Percentiles rank a stretch among this genome's conserved stretches.
Conservation (phyloP, 2,113 vertebrate genomes). For the Chrysemys picta region DNA sequence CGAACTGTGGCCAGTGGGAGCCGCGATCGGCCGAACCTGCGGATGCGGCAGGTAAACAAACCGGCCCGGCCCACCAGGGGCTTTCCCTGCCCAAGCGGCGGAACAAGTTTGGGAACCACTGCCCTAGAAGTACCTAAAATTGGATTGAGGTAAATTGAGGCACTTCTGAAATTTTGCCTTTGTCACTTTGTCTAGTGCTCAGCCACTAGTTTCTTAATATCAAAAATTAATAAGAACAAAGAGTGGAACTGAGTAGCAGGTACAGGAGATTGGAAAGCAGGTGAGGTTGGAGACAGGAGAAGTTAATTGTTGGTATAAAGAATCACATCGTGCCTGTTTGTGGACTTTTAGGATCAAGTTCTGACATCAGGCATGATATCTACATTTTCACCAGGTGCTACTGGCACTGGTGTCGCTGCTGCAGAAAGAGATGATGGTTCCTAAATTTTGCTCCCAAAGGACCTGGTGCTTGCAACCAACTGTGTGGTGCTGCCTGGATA, state of each 20-base stretch:
- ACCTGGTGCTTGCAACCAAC: background rate
- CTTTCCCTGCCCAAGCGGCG: too few species aligned
- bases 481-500: accelerated
- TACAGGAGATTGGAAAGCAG: background rate
- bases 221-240: background rate
- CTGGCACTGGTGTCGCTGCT: background rate
- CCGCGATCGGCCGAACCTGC: too few species aligned
- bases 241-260: accelerated
- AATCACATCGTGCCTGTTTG: background rate
- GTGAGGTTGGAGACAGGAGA: background rate
- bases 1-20: too few species aligned
- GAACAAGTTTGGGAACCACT: too few species aligned
- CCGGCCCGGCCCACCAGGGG: too few species aligned
- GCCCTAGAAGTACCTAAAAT: background rate
- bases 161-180: background rate
- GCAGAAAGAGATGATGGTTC: background rate
- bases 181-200: accelerated
- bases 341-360: background rate
- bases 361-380: background rate
- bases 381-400: background rate
- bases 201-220: background rate
- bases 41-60: too few species aligned
- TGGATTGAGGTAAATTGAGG: too few species aligned
- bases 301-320: background rate
- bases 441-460: background rate